phyloP scores from a whole-genome alignment of 2,113 vertebrate species.

The Gallinago media region DNA sequence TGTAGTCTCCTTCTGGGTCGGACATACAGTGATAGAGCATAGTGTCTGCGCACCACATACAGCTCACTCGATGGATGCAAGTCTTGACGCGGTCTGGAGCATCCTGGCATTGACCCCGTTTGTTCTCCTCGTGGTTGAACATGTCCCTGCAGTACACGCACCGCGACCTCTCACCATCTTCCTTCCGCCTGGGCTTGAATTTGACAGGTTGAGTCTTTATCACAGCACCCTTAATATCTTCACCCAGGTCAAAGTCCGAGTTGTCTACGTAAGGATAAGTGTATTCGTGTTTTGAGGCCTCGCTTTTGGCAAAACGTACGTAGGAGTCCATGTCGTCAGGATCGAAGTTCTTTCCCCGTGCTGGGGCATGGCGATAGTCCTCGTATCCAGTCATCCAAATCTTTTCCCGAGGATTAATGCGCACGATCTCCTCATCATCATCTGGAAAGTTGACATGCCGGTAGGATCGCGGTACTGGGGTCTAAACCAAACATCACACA shows the following conservation, averaged over 20 bases:
- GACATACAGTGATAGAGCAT: slow-evolving; percentile 99
- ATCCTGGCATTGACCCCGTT: slow-evolving; percentile 92
- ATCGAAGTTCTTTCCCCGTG: slow-evolving; percentile 87
- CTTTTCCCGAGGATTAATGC: slow-evolving; percentile 96
- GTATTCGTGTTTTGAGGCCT: slow-evolving; percentile 93
- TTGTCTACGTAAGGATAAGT: slow-evolving; percentile 91
- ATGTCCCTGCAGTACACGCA: slow-evolving; percentile 96
- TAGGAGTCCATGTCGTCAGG: slow-evolving; percentile 89
- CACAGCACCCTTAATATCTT: slow-evolving; percentile 87
- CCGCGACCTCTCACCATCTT: slow-evolving; percentile 87
- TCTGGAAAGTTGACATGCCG: slow-evolving; percentile 92
- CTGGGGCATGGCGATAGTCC: slow-evolving; percentile 93
- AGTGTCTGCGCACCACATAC: slow-evolving; percentile 98
- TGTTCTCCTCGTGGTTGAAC: slow-evolving; percentile 90
- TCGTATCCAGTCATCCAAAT: slow-evolving; percentile 94
- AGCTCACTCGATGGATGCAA: slow-evolving; percentile 93
- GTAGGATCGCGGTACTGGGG: slow-evolving; percentile 80
- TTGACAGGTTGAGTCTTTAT: slow-evolving; percentile 90
- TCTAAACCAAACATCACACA: too few relatives aligned
- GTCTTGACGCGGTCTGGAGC: slow-evolving; percentile 90
- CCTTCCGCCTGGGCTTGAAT: slow-evolving; percentile 84
- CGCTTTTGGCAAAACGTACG: slow-evolving; percentile 92
- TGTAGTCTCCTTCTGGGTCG: slow-evolving; percentile 97
- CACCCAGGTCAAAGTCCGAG: slow-evolving; percentile 81
- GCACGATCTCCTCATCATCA: slow-evolving; percentile 95